Conservation (phyloP, 2,113 vertebrate genomes). For the Cynoglossus semilaevis region DNA sequence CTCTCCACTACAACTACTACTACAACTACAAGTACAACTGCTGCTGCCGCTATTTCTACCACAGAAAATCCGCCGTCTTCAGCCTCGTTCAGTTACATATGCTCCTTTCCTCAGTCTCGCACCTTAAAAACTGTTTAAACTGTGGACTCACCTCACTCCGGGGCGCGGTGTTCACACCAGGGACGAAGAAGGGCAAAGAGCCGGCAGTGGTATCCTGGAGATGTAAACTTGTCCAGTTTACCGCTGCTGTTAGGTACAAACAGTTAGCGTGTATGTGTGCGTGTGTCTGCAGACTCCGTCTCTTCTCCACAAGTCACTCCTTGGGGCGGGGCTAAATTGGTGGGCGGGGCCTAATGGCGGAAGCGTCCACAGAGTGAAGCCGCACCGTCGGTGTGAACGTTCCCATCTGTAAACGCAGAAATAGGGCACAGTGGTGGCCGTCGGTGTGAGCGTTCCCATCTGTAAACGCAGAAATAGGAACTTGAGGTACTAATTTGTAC, state of each 20-base stretch:
- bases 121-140: slow-evolving; percentile 14
- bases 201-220: slow-evolving; percentile 32
- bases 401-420: no score
- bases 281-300: not conserved
- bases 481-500: no score
- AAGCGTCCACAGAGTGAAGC: no score
- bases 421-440: no score
- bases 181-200: slow-evolving; percentile 8
- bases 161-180: slow-evolving; percentile 42
- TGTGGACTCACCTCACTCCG: slow-evolving; percentile 58
- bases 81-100: slow-evolving; percentile 36
- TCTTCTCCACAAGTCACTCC: no score
- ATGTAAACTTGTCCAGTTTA: slow-evolving; percentile 63
- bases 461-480: no score
- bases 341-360: no score
- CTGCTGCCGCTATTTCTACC: slow-evolving; percentile 35
- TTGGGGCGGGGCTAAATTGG: no score
- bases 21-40: not conserved
- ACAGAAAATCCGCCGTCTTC: slow-evolving; percentile 31
- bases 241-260: slow-evolving; percentile 19
- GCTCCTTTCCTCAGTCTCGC: not conserved
- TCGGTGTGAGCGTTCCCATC: no score
- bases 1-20: not conserved
- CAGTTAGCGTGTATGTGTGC: slow-evolving; percentile 9
- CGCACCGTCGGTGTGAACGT: no score